Evolutionary conservation across 2,797 vertebrate species (phyloP), one percentile per base, ranked within the genome.

Genomic region (Graptemys geographica): DNA sequence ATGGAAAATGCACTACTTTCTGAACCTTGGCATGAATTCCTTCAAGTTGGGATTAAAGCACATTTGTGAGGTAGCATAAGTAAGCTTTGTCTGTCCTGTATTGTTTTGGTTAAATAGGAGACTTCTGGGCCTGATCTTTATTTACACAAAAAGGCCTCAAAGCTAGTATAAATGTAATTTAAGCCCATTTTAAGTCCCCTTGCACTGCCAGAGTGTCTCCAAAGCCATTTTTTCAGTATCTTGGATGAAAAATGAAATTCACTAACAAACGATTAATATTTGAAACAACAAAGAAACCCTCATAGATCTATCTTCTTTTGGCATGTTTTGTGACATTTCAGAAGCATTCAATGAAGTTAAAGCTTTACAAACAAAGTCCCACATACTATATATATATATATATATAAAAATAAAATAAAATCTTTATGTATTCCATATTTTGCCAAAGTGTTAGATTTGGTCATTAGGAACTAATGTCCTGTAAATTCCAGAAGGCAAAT

Each of bases 401-500:
- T 62, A 56, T 51, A 51, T 51, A n/a, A n/a, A n/a, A 15, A 11
- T 41, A 41, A 41, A 41, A 41, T 12, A 49, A 49, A 49, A 49
- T 90, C 69, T 91, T 90, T 80, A 82, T 90, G 56, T 11, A 69
- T 94, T 95, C 94, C 93, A 44, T 92, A 59, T 96, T 97, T 96
- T 96, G 81, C 84, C 84, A 80, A 90, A 92, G 49, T 95, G 92
- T 96, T 97, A 95, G 93, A 97, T 97, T 88, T 97, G 82, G 87
- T 97, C 94, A 94, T 98, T 97, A 95, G 90, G 92, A 97, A 95
- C 78, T 89, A 97, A 96, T 93, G 90, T 97, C 93, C 95, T 96
- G 92, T 93, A 96, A 97, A 96, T 89, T 92, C 93, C 90, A 83
- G 55, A 89, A 96, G 97, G 88, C 25, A 94, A 84, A 95, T 93